Evolutionary conservation across 2,888 invertebrate species (phyloP).

Genomic region (Oegoconia quadripuncta): DNA sequence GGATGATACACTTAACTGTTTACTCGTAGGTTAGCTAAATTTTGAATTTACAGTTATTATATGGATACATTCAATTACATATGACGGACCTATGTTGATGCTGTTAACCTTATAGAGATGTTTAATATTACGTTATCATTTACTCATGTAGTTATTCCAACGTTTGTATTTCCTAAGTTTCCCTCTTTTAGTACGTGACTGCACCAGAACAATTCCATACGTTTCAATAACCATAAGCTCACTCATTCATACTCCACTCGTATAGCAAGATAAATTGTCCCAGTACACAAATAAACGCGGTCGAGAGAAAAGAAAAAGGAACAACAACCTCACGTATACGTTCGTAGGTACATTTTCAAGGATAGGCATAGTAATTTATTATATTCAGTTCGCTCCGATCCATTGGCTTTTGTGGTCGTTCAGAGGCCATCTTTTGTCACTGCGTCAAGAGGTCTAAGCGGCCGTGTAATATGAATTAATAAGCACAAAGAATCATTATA

Average conservation of each 20-base stretch:
- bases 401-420: constrained; percentile 72
- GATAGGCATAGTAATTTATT: constrained; percentile 71
- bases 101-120: background rate
- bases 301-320: constrained; percentile 50
- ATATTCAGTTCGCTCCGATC: constrained; percentile 67
- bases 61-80: no score
- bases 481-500: constrained; percentile 73
- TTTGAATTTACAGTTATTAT: no score
- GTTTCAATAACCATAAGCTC: constrained; percentile 57
- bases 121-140: constrained; percentile 6
- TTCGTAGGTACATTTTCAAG: constrained; percentile 43
- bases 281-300: constrained; percentile 67
- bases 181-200: constrained; percentile 16
- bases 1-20: no score
- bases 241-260: constrained; percentile 68
- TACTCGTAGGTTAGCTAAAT: no score
- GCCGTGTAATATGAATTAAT: constrained; percentile 79
- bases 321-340: constrained; percentile 52
- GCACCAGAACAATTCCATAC: constrained; percentile 42
- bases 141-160: constrained; percentile 8
- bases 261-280: constrained; percentile 73
- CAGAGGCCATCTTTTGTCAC: constrained; percentile 65
- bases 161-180: constrained; percentile 12
- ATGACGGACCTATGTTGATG: no score
- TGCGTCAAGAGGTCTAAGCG: constrained; percentile 66